Evolutionary conservation across 2,797 vertebrate species (phyloP).

Genomic region (Crypturellus tataupa): DNA sequence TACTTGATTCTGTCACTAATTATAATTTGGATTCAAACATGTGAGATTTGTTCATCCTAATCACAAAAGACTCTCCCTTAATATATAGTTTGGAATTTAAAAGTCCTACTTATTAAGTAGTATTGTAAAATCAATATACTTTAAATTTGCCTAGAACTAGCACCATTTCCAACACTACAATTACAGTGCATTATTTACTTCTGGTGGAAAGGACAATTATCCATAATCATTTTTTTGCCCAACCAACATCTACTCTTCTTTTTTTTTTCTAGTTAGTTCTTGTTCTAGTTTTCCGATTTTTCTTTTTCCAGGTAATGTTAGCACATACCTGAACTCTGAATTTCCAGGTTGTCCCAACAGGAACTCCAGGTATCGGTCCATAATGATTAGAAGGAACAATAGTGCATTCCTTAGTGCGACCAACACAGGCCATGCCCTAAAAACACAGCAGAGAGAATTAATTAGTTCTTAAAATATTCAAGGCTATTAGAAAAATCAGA

Average conservation of each 20-base stretch:
- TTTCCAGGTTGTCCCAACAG: slow-evolving; percentile 97
- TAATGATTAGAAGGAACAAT: slow-evolving; percentile 98
- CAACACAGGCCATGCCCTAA: slow-evolving; percentile 99
- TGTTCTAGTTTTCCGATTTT: too few relatives aligned
- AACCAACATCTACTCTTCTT: neutral
- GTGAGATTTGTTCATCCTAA: neutral
- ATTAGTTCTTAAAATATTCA: neutral
- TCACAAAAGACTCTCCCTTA: neutral
- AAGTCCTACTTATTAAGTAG: neutral
- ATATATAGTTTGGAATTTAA: neutral
- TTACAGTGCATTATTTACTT: neutral
- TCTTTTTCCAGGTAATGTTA: neutral
- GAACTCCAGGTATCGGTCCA: slow-evolving; percentile 94
- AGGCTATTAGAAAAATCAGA: neutral
- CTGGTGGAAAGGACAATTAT: neutral
- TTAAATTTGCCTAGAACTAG: fast-evolving
- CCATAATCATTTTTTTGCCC: neutral
- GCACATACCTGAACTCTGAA: slow-evolving; percentile 95
- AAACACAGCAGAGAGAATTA: slow-evolving; percentile 25
- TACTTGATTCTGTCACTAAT: neutral
- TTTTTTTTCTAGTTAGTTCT: neutral
- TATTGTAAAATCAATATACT: neutral
- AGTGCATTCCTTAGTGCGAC: slow-evolving; percentile 97
- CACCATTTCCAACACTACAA: neutral
- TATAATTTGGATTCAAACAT: neutral